phyloP scores from a whole-genome alignment of 2,113 vertebrate genomes.

The Nothoprocta pentlandii region DNA sequence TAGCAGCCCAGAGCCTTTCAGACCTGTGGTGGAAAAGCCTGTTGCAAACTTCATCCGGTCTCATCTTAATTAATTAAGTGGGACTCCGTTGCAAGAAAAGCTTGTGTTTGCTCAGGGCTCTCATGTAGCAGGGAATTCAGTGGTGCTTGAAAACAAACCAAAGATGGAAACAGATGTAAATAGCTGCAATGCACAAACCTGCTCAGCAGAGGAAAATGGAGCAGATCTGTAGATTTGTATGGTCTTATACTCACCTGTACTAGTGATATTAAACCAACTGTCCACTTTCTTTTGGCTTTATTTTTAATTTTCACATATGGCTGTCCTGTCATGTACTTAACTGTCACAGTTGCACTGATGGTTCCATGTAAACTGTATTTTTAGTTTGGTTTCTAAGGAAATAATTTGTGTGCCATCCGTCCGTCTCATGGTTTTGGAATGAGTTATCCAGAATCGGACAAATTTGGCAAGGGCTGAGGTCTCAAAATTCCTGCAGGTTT shows the following conservation, averaged over 20 bases:
- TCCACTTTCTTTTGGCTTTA: slow-evolving; percentile 4
- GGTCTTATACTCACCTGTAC: neutral
- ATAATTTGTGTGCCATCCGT: slow-evolving; percentile 9
- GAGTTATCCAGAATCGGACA: neutral
- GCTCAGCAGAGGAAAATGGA: neutral
- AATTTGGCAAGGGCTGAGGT: neutral
- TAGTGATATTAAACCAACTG: neutral
- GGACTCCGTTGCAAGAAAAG: neutral
- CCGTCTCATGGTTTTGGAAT: slow-evolving; percentile 7
- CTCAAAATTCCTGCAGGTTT: slow-evolving; percentile 18
- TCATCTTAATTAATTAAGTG: neutral
- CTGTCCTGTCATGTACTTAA: neutral
- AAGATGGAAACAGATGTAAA: neutral
- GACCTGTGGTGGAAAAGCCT: neutral
- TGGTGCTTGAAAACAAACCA: neutral
- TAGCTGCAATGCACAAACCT: neutral
- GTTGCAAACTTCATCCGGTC: neutral
- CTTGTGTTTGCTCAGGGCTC: neutral
- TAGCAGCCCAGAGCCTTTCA: neutral
- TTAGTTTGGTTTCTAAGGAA: slow-evolving; percentile 23
- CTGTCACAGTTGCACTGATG: slow-evolving; percentile 14
- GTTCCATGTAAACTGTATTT: slow-evolving; percentile 30
- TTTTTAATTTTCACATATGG: neutral
- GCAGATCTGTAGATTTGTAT: neutral
- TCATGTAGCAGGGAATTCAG: neutral